phyloP scores from a whole-genome alignment of 2,797 vertebrate species.

The Leptoclinus maculatus region DNA sequence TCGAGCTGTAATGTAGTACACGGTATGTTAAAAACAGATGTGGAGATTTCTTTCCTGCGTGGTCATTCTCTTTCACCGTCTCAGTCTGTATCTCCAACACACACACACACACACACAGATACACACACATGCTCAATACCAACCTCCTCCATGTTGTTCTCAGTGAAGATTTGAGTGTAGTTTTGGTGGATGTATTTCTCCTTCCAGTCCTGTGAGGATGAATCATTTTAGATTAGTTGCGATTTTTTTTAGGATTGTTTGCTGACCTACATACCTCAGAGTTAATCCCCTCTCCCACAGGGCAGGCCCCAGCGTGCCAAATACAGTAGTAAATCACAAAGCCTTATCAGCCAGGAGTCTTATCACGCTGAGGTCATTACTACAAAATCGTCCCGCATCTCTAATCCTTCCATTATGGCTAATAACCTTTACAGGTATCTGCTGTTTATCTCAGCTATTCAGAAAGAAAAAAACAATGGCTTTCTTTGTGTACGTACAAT shows the following conservation, averaged over 20 bases:
- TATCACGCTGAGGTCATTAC: constrained; percentile 54
- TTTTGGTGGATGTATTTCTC: constrained; percentile 96
- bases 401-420: constrained; percentile 47
- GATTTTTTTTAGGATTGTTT: constrained; percentile 31
- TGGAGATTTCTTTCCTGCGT: constrained; percentile 29
- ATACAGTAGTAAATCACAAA: constrained; percentile 32
- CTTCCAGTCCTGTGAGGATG: constrained; percentile 91
- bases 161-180: constrained; percentile 95
- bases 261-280: constrained; percentile 65
- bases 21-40: constrained; percentile 63
- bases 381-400: constrained; percentile 43
- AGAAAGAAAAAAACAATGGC: not conserved
- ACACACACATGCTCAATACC: constrained; percentile 26
- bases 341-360: constrained; percentile 43
- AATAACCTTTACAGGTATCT: constrained; percentile 53
- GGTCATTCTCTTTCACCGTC: constrained; percentile 27
- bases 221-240: constrained; percentile 55
- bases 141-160: constrained; percentile 94
- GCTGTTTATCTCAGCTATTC: constrained; percentile 52
- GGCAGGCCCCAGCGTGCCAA: constrained; percentile 32
- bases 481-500: constrained; percentile 26
- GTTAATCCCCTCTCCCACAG: constrained; percentile 51
- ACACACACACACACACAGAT: not conserved
- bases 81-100: constrained; percentile 68
- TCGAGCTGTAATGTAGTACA: constrained; percentile 44